Evolutionary conservation across 2,113 vertebrate species (phyloP), one percentile per base, ranked within the genome.

Genomic region (Nettapus auritus): DNA sequence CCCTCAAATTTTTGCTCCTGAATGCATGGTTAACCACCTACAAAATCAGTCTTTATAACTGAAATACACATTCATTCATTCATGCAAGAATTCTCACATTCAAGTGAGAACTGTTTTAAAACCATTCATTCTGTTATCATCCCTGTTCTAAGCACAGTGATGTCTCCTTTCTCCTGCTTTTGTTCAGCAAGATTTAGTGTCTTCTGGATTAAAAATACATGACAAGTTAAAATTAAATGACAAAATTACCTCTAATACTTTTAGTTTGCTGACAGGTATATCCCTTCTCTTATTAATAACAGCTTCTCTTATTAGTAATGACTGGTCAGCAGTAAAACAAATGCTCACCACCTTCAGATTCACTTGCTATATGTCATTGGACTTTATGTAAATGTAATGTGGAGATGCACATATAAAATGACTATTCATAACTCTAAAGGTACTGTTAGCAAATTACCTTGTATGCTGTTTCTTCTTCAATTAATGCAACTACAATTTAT

Each of bases 21-120:
- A 95, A 88, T 71, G 48, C 62, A 62, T 92, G 86, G 93, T 88
- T 74, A 91, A 67, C 42, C 13, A 71, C 36, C 4, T 34, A 73
- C 18, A 90, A 93, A 88, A 83, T 38, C 79, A 75, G 70, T 83
- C n/a, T 90, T 91, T 46, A 48, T 38, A 82, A 33, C 14, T 73
- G 64, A 90, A 88, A 34, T 26, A 68, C 21, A n/a, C 9, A 23
- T 76, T 89, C 71, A 71, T 91, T 92, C 73, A 78, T 69, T 82
- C 8, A 5, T 70, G 75, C 74, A 42, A 74, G 59, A 90, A 88
- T 76, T 86, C 40, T 25, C 62, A 67, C 42, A 80, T 3, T 73
- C 28, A 84, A 63, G 8, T 77, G 36, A n/a, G 76, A 88, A 77
- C 28, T 86, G 29, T 59, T 66, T 75, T 40, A 38, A 91, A 91